phyloP scores from a whole-genome alignment of 2,113 vertebrate genomes.

The Muscicapa adusta region DNA sequence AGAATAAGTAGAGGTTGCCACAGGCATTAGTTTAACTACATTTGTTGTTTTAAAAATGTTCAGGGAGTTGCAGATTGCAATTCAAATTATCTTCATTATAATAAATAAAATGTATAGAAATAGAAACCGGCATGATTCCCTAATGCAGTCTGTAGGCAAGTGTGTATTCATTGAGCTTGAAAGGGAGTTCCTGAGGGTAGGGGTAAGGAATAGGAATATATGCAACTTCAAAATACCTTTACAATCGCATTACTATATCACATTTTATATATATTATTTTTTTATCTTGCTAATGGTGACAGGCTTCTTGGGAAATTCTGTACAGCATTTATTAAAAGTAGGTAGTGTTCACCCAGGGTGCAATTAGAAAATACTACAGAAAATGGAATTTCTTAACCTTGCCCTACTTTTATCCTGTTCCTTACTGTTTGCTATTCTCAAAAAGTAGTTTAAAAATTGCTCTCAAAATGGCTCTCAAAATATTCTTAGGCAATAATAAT shows the following conservation, averaged over 20 bases:
- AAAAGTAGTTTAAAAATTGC: neutral
- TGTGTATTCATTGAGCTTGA: neutral
- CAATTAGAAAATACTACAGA: neutral
- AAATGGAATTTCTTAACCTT: neutral
- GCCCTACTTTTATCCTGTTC: neutral
- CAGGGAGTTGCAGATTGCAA: slow-evolving; percentile 47
- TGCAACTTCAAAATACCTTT: neutral
- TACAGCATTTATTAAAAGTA: neutral
- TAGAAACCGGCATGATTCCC: neutral
- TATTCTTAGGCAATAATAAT: neutral
- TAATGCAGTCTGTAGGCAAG: slow-evolving; percentile 5
- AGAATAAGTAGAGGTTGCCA: slow-evolving; percentile 51
- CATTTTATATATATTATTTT: neutral
- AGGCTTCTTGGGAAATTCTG: neutral
- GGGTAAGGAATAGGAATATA: neutral
- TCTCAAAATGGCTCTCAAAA: neutral
- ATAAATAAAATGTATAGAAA: slow-evolving; percentile 53
- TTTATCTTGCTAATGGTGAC: neutral
- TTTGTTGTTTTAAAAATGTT: slow-evolving; percentile 57
- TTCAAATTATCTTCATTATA: slow-evolving; percentile 59
- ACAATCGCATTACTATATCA: neutral
- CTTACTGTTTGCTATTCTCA: neutral
- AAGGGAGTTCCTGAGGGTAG: neutral
- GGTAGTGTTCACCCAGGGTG: neutral
- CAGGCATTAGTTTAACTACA: slow-evolving; percentile 50